Evolutionary conservation across 2,888 invertebrate genomes (phyloP).

Genomic region (Ceratothoa steindachneri): DNA sequence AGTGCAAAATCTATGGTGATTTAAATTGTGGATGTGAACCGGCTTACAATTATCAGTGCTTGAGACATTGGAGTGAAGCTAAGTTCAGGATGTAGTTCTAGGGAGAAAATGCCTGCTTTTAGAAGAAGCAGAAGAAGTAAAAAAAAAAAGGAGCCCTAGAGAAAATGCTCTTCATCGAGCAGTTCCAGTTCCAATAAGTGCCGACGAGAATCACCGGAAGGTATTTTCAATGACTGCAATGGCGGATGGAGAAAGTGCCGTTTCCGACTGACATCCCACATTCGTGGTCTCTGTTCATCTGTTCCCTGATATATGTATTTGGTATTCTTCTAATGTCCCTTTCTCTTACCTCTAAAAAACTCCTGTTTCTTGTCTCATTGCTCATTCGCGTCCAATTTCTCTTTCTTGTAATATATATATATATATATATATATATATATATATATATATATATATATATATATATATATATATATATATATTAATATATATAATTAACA

Average conservation of each 20-base stretch:
- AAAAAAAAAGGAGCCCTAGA: too few relatives aligned
- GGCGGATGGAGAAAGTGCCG: not conserved
- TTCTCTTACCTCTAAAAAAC: too few relatives aligned
- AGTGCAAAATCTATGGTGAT: not conserved
- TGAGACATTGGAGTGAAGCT: slow-evolving; percentile 1
- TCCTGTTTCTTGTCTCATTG: too few relatives aligned
- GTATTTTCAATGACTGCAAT: not conserved
- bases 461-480: too few relatives aligned
- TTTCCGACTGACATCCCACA: not conserved
- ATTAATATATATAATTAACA: too few relatives aligned
- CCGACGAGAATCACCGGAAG: not conserved
- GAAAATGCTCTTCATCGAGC: not conserved
- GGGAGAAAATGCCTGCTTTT: not conserved
- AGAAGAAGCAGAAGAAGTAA: not conserved
- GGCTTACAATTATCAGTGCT: slow-evolving; percentile 6
- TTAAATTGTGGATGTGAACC: not conserved
- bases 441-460: too few relatives aligned
- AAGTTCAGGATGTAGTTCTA: not conserved
- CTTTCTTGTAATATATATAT: too few relatives aligned
- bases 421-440: too few relatives aligned
- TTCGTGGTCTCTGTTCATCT: too few relatives aligned
- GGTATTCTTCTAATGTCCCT: too few relatives aligned
- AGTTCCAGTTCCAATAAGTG: not conserved
- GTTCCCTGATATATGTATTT: too few relatives aligned
- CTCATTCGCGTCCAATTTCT: too few relatives aligned